These are phyloP conservation scores for Genyomyrus donnyi DNA, from an alignment of 2,113 vertebrate species.

Conservation along the genomic window DNA sequence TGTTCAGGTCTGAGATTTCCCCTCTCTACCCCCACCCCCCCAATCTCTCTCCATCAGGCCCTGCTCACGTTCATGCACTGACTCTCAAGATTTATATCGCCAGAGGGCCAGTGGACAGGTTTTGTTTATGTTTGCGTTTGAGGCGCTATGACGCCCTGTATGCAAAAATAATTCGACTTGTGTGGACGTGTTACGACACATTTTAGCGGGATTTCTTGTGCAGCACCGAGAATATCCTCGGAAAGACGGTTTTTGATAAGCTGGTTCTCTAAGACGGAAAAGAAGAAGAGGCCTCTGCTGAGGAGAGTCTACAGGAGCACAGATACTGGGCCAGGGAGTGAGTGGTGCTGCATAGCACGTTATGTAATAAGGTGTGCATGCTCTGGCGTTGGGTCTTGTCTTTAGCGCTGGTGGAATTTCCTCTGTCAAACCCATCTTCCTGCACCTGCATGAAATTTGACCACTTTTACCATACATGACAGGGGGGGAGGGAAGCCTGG, in stretches of 20 bases:
- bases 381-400: not conserved
- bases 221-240: not conserved
- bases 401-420: not conserved
- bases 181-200: not conserved
- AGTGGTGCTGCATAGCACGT: not conserved
- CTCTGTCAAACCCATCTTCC: slow-evolving; percentile 18
- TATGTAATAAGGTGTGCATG: not conserved
- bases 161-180: not conserved
- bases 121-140: not conserved
- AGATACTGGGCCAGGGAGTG: not conserved
- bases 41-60: not conserved
- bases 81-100: not conserved
- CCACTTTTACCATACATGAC: slow-evolving; percentile 38
- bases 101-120: not conserved
- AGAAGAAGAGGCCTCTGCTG: not conserved
- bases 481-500: slow-evolving; percentile 2
- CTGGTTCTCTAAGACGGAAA: not conserved
- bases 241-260: not conserved
- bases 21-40: not conserved
- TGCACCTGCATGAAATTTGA: slow-evolving; percentile 56
- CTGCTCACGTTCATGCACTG: not conserved
- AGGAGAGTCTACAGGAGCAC: not conserved
- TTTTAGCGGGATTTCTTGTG: not conserved
- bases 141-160: not conserved
- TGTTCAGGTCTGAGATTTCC: not conserved